Evolutionary conservation across 2,113 vertebrate species (phyloP), one percentile per base, ranked within the genome.

Genomic region (Cyprinus carpio): DNA sequence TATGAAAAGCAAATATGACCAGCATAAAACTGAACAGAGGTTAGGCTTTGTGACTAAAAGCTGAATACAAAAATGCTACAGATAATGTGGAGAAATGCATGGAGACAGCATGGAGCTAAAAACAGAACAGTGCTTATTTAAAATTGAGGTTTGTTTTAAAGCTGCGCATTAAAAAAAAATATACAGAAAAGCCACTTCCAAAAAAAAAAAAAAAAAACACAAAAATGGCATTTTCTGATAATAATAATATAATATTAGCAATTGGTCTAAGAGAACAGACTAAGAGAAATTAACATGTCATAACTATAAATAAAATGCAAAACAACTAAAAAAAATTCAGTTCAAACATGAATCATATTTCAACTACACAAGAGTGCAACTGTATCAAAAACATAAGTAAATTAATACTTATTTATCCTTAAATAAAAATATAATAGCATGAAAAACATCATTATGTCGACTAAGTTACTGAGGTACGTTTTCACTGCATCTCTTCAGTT

Each of bases 1-100:
- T 18, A 79, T 80, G 77, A 60, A 64, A 40, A 40, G 5, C 18
- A 40, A 76, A 18, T 18, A 80, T 80, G 77, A 40, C 64, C 58
- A 43, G 31, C 23, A 40, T 20, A 74, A 83, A 51, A 60, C 69
- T 74, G 34, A 58, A 37, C 8, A 37, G n/a, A 62, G 23, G 23
- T 13, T n/a, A n/a, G 12, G 51, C 23, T 78, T 78, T 31, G 10
- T 60, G 54, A 37, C 76, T n/a, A 78, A 78, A 77, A 29, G 51
- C 51, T 40, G 10, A 69, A 34, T 31, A 34, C 8, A 9, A 75
- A 78, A 78, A 58, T 60, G 37, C 34, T 46, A 46, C n/a, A 23
- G 20, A 43, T 65, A 29, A 16, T 23, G 58, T 29, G 15, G 29
- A 16, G 64, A 80, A 40, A 15, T 46, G 15, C 60, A 43, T 11